Base-by-base conservation (phyloP, 1,140 invertebrate species). In the Drosophila chauvacae region DNA sequence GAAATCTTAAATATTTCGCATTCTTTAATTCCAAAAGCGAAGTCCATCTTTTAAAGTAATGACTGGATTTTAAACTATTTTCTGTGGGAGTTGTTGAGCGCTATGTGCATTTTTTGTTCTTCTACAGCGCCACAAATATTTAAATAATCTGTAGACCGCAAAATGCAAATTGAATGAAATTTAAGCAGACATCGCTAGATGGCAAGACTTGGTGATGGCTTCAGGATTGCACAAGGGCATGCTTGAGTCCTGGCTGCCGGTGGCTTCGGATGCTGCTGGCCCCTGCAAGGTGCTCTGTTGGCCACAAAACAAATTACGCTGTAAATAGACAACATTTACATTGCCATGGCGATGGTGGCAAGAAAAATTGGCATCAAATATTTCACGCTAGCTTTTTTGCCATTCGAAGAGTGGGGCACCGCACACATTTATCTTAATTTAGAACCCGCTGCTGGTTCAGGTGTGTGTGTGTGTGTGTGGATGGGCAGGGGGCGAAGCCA, bases 281-380 rank as follows among this genome's bases (percentile, higher is more conserved):
- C 35, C 33, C 45, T 50, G 33, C 58, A 37, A 44, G 51, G 28
- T 47, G 51, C 57, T 45, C 41, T 47, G 56, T 50, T 53, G 57
- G 72, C 71, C 71, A 47, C 72, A 63, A 73, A 83, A 87, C 77
- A 87, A 74, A 84, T 80, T 69, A 78, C 62, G 48, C 44, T 77
- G 77, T 59, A 88, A 80, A 88, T 84, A 87, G 77, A 83, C 80
- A 84, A 77, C 77, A 87, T 87, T 87, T 88, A 73, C 82, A 77
- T 76, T 77, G 61, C 33, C 48, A 44, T 42, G 35, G 1, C 51
- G 69, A 71, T 72, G 57, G 69, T 65, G 62, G 51, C 57, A 62
- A 84, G 72, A 88, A 84, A 84, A 84, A 84, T 88, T 78, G 84
- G 73, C 84, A 77, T 84, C 60, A 88, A 88, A 87, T 87, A 88